Evolutionary conservation across 2,888 invertebrate genomes (phyloP).

Genomic region (Synanthedon andrenaeformis): DNA sequence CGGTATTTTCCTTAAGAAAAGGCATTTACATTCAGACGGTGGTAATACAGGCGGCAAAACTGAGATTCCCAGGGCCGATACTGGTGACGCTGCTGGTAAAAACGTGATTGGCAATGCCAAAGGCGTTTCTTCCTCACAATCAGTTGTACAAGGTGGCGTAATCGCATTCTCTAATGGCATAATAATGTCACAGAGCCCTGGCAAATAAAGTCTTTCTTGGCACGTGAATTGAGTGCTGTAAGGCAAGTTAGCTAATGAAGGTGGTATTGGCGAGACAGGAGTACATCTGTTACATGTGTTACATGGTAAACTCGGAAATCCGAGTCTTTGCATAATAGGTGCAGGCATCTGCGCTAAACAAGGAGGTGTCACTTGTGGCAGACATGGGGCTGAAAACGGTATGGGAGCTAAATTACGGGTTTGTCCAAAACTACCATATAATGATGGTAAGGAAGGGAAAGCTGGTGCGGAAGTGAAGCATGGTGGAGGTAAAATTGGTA

Average conservation of each 20-base stretch:
- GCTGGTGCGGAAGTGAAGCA: neutral
- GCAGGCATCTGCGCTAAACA: neutral
- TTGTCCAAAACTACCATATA: neutral
- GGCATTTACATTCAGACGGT: constrained; percentile 22
- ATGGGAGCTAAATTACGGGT: neutral
- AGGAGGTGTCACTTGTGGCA: neutral
- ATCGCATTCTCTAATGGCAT: neutral
- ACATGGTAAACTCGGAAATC: neutral
- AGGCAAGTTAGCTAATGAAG: neutral
- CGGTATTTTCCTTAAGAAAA: constrained; percentile 39
- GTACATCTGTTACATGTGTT: neutral
- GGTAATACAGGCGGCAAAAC: constrained; percentile 20
- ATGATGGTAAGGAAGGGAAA: neutral
- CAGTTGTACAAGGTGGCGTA: neutral
- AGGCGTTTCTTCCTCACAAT: constrained; percentile 2
- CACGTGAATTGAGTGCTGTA: neutral
- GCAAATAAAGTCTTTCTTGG: neutral
- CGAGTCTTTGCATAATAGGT: neutral
- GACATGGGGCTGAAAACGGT: neutral
- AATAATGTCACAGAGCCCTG: neutral
- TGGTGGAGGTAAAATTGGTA: neutral
- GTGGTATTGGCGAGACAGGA: neutral
- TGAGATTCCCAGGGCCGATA: constrained; percentile 24
- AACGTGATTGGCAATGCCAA: constrained; percentile 20
- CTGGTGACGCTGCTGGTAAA: constrained; percentile 33